These are phyloP conservation scores for Smutsia gigantea DNA, from an alignment of 2,797 vertebrate genomes.

Conservation along the genomic window DNA sequence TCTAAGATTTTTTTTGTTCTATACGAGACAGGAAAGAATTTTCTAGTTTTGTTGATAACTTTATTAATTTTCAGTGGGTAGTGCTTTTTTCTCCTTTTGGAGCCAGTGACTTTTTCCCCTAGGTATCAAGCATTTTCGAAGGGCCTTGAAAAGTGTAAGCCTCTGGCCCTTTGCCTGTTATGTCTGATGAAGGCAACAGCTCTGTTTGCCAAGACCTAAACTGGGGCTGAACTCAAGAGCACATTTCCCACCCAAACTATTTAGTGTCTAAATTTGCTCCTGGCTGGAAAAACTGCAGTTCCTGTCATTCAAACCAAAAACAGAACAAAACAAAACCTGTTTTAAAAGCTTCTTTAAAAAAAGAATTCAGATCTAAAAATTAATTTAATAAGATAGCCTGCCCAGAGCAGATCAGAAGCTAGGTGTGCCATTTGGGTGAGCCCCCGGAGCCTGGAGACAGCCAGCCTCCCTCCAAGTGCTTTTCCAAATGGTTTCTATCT, in stretches of 20 bases:
- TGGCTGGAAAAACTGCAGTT: constrained; percentile 41
- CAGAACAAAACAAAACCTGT: constrained; percentile 30
- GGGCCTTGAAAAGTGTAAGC: not conserved
- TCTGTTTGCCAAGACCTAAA: not conserved
- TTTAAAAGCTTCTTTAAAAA: not conserved
- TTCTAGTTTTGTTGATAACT: not conserved
- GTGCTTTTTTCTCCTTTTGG: not conserved
- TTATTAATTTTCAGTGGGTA: not conserved
- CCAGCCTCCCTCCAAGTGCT: not conserved
- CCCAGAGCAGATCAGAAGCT: not conserved
- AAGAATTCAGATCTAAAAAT: constrained; percentile 30
- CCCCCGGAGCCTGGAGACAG: not conserved
- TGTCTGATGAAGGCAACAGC: not conserved
- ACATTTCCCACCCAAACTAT: not conserved
- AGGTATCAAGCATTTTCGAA: not conserved
- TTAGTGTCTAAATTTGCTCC: constrained; percentile 38
- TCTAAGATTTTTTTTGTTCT: not conserved
- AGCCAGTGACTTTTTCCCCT: not conserved
- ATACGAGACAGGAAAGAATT: not conserved
- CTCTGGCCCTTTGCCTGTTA: not conserved
- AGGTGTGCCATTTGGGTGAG: not conserved
- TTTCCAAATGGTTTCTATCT: constrained; percentile 14
- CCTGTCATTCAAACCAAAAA: not conserved
- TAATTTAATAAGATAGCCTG: constrained; percentile 26
- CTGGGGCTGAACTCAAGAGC: rapidly evolving